phyloP scores from a whole-genome alignment of 2,888 invertebrate genomes.

The Drosophila hamatofila region DNA sequence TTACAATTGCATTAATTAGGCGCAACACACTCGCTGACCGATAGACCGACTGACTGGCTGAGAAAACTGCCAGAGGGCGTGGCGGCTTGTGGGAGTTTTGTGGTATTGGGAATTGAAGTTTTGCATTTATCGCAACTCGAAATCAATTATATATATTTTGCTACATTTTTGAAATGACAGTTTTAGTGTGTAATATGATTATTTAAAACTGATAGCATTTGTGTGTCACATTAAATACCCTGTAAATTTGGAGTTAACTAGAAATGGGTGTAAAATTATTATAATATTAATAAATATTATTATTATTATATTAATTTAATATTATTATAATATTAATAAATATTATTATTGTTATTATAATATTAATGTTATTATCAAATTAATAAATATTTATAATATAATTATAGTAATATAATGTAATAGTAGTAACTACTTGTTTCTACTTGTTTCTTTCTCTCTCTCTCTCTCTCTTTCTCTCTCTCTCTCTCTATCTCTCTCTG shows the following conservation, averaged over 20 bases:
- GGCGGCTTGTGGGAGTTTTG: neutral
- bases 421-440: too few species aligned
- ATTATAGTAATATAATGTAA: too few species aligned
- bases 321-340: too few species aligned
- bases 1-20: conserved; percentile 78
- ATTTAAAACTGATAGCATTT: neutral
- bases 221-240: neutral
- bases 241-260: neutral
- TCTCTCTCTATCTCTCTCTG: too few species aligned
- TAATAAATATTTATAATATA: too few species aligned
- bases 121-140: conserved; percentile 14
- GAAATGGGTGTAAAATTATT: neutral
- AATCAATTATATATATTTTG: conserved; percentile 1
- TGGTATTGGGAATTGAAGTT: neutral
- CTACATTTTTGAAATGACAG: neutral
- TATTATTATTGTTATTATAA: too few species aligned
- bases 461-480: neutral
- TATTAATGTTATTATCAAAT: too few species aligned
- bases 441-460: too few species aligned
- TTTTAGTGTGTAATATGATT: conserved; percentile 4
- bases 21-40: conserved; percentile 17
- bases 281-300: neutral
- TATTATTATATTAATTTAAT: neutral
- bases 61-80: neutral
- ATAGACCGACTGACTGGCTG: neutral